phyloP scores from a whole-genome alignment of 2,113 vertebrate species.

The Pedionomus torquatus region DNA sequence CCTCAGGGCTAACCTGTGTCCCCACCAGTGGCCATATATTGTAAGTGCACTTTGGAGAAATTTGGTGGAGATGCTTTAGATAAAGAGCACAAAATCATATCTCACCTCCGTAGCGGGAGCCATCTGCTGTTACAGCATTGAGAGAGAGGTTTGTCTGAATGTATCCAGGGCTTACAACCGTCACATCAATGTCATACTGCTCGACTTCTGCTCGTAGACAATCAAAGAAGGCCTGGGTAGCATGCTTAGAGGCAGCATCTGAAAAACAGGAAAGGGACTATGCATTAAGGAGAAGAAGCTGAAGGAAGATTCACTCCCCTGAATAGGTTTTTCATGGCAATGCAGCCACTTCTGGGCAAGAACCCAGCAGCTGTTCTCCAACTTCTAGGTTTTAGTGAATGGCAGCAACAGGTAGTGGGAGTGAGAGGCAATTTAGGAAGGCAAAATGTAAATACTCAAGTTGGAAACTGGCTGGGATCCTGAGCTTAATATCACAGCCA shows the following conservation, averaged over 20 bases:
- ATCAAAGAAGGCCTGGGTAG: conserved; percentile 96
- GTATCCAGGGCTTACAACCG: conserved; percentile 90
- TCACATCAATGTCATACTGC: conserved; percentile 82
- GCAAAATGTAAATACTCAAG: background rate
- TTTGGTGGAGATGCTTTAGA: background rate
- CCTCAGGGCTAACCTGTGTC: background rate
- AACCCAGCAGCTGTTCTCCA: background rate
- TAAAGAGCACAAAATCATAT: accelerated
- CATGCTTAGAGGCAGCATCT: conserved; percentile 96
- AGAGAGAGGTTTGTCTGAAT: conserved; percentile 92
- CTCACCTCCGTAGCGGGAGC: conserved; percentile 90
- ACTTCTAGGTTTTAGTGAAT: background rate
- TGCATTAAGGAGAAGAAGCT: background rate
- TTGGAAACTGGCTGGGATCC: conserved; percentile 14
- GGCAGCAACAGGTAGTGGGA: conserved; percentile 31
- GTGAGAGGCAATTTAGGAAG: background rate
- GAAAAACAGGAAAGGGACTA: background rate
- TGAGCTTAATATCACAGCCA: background rate
- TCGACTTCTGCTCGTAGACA: conserved; percentile 92
- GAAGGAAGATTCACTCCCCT: background rate
- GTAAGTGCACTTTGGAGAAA: background rate
- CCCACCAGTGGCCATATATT: background rate
- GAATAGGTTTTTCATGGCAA: background rate
- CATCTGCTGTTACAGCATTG: conserved; percentile 88
- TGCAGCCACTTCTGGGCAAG: background rate